phyloP scores from a whole-genome alignment of 2,888 invertebrate species.

The Pseudococcus jackbeardsleyi region DNA sequence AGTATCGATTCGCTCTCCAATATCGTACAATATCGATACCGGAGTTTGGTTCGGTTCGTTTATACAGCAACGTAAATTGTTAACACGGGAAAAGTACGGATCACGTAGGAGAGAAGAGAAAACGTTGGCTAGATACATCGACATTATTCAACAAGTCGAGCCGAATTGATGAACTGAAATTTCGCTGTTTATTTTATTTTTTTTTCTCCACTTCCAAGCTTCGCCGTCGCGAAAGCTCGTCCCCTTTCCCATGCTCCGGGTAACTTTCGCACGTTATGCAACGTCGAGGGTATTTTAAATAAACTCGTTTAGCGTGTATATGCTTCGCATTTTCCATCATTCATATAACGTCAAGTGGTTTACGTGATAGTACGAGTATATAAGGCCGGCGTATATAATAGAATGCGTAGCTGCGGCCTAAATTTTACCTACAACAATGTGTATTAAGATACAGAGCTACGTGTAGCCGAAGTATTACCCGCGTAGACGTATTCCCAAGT shows the following conservation, averaged over 20 bases:
- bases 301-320: not conserved
- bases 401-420: not conserved
- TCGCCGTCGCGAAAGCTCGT: not conserved
- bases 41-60: not conserved
- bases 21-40: not conserved
- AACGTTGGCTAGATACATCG: not conserved
- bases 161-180: constrained; percentile 25
- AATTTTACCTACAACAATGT: not conserved
- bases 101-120: not conserved
- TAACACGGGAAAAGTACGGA: not conserved
- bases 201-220: not conserved
- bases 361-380: not conserved
- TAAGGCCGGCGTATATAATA: not conserved
- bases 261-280: not conserved
- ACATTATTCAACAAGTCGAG: constrained; percentile 38
- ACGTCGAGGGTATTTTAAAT: constrained; percentile 22
- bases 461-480: not conserved
- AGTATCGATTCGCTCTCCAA: not conserved
- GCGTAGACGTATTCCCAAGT: not conserved
- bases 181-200: constrained; percentile 8
- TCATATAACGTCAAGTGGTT: constrained; percentile 17
- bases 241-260: too few relatives aligned
- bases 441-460: not conserved
- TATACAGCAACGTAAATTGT: not conserved
- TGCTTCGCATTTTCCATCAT: not conserved